A percentile compares a stretch with the other conserved stretches of the same genome.
Evolutionary conservation across 2,113 vertebrate species (phyloP).

Genomic region (Galeopterus variegatus): DNA sequence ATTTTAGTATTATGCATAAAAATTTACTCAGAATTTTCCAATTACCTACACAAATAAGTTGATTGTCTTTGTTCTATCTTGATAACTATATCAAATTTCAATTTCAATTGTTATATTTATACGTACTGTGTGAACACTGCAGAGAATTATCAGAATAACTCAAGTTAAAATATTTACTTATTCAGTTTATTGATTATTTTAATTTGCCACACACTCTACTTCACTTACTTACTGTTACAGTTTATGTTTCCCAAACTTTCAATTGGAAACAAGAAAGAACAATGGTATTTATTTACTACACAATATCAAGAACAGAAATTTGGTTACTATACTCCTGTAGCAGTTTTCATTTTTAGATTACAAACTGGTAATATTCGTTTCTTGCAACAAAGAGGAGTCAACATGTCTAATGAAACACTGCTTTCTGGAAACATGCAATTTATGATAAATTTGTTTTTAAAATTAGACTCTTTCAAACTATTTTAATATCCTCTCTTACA

Average conservation of each 20-base stretch:
- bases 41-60: background rate
- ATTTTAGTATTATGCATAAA: background rate
- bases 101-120: background rate
- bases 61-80: background rate
- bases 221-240: background rate
- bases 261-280: background rate
- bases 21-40: background rate
- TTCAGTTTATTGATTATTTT: constrained; percentile 53
- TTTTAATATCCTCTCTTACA: constrained; percentile 58
- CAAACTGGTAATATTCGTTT: constrained; percentile 7
- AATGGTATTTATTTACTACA: background rate
- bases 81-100: background rate
- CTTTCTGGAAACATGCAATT: constrained; percentile 52
- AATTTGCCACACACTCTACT: background rate
- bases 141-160: background rate
- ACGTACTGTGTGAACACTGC: background rate
- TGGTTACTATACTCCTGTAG: background rate
- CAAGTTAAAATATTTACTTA: constrained; percentile 11
- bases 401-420: background rate
- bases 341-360: background rate
- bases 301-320: background rate
- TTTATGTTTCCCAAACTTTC: background rate
- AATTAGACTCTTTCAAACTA: constrained; percentile 66
- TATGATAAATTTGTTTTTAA: constrained; percentile 60
- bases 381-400: constrained; percentile 42